These are phyloP conservation scores for Lordiphosa andalusiaca DNA, from an alignment of 2,888 invertebrate genomes.

Conservation along the genomic window DNA sequence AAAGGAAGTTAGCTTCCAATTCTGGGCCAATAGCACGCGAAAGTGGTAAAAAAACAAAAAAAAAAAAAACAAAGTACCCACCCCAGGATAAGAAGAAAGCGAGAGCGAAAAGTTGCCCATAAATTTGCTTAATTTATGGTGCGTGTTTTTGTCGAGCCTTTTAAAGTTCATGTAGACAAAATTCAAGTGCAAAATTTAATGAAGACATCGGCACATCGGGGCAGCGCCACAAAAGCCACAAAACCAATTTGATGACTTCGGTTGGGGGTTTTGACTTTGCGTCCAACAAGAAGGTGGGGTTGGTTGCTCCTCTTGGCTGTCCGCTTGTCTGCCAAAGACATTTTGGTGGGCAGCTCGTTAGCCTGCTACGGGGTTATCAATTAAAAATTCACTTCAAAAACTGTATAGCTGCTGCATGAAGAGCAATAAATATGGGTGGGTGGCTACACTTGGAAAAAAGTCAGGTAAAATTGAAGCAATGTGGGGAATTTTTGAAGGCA, in stretches of 20 bases:
- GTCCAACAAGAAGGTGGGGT: neutral
- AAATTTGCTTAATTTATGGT: constrained; percentile 68
- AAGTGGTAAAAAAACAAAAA: constrained; percentile 40
- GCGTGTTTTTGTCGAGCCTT: constrained; percentile 34
- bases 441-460: no score
- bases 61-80: constrained; percentile 5
- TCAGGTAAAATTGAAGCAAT: no score
- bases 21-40: constrained; percentile 38
- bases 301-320: neutral
- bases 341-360: constrained; percentile 47
- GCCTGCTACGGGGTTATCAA: constrained; percentile 16
- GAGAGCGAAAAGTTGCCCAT: constrained; percentile 33
- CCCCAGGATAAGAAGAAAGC: constrained; percentile 7
- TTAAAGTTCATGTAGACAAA: constrained; percentile 36
- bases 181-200: constrained; percentile 18
- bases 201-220: constrained; percentile 17
- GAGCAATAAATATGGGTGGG: no score
- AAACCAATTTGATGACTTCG: constrained; percentile 54
- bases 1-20: constrained; percentile 8
- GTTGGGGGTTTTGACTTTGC: neutral
- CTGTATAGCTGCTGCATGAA: no score
- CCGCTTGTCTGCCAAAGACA: constrained; percentile 8
- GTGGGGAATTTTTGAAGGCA: no score
- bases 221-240: constrained; percentile 43
- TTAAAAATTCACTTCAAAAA: constrained; percentile 3